phyloP scores from a whole-genome alignment of 64 coral and sea anemone genomes.

The Dendronephthya gigantea region DNA sequence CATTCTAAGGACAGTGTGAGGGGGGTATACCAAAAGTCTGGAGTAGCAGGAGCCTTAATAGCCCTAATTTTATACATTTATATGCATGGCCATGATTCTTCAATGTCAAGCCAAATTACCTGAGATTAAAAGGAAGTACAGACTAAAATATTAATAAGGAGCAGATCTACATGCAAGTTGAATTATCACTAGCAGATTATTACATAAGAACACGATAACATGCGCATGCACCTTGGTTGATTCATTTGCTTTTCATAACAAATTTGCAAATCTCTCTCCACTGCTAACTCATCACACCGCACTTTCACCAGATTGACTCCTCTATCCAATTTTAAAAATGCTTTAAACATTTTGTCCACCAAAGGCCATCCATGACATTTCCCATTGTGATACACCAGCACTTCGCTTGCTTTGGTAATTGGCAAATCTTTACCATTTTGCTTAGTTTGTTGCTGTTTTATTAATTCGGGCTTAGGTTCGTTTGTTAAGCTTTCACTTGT shows the following conservation, averaged over 20 bases:
- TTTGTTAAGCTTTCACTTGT: not conserved
- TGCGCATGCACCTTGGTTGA: conserved; percentile 24
- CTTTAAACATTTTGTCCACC: conserved; percentile 58
- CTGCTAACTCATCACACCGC: conserved; percentile 12
- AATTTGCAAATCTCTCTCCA: conserved; percentile 41
- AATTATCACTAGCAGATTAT: no score
- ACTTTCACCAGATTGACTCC: conserved; percentile 61
- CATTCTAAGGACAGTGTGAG: no score
- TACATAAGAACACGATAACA: no score
- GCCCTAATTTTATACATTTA: no score
- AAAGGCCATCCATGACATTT: conserved; percentile 59
- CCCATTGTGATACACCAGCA: conserved; percentile 32
- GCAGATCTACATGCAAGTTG: not conserved
- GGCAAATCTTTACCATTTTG: not conserved
- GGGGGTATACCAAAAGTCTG: no score
- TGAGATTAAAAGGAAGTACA: no score
- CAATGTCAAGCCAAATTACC: no score
- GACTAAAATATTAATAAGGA: not conserved
- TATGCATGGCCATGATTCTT: no score
- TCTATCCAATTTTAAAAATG: conserved; percentile 32
- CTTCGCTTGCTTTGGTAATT: not conserved
- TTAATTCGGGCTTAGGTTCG: not conserved
- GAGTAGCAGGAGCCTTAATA: no score
- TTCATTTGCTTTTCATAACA: conserved; percentile 30
- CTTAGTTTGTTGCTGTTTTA: not conserved